phyloP scores from a whole-genome alignment of 2,113 vertebrate species.

The Muntiacus reevesi region DNA sequence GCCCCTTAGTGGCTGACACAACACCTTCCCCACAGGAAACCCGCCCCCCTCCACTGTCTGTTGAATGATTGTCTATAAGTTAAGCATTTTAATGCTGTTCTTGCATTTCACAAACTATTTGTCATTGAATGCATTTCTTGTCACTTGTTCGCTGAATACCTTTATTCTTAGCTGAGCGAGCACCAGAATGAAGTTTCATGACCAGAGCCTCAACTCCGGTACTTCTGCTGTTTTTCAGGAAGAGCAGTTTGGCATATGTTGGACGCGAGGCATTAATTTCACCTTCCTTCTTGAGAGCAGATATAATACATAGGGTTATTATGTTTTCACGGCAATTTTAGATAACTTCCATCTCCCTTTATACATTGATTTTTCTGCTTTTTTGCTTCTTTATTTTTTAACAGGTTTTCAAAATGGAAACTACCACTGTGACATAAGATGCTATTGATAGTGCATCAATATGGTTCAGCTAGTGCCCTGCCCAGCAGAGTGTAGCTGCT shows the following conservation, averaged over 20 bases:
- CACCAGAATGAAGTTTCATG: background rate
- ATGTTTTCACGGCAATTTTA: constrained; percentile 6
- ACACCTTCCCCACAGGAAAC: background rate
- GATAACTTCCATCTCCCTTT: constrained; percentile 8
- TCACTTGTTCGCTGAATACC: background rate
- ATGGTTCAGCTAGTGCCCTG: constrained; percentile 34
- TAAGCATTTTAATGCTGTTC: background rate
- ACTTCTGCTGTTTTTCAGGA: background rate
- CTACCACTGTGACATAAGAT: constrained; percentile 42
- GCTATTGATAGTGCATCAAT: constrained; percentile 62
- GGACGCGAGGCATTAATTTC: background rate
- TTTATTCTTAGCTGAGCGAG: background rate
- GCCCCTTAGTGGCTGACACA: background rate
- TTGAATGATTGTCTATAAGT: background rate
- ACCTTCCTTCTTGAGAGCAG: background rate
- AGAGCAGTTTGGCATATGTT: background rate
- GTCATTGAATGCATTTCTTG: background rate
- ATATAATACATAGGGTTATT: background rate
- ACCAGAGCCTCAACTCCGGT: background rate
- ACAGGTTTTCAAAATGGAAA: constrained; percentile 54
- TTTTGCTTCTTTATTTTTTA: constrained; percentile 54
- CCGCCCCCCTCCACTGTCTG: background rate
- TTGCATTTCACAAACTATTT: background rate
- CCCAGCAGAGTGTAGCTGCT: constrained; percentile 66
- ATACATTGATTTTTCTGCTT: constrained; percentile 39